Evolutionary conservation across 1,140 invertebrate species (phyloP), one percentile per base, ranked within the genome.

Genomic region (Arion vulgaris): DNA sequence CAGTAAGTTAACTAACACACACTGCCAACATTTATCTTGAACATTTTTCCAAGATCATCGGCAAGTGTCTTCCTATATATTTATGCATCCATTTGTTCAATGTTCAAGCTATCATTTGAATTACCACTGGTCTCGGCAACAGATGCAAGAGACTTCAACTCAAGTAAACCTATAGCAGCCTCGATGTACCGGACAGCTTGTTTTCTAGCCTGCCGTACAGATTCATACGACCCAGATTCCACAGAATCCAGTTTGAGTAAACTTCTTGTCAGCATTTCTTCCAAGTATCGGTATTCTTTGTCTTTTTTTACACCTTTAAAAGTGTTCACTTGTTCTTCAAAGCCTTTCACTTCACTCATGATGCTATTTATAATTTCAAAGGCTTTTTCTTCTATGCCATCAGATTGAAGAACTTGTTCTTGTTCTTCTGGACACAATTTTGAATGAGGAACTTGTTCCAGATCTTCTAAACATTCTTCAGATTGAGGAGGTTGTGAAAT

Each of bases 251-350:
- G 91, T 91, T 97, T 97, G 4, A 98, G 94, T 81, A 98, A 93
- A 90, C 97, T 96, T 68, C 97, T 94, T 0, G 97, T 98, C n/a
- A 99, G 92, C 97, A 98, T 98, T 92, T 99, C 97, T 90, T 98
- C 97, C 62, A 98, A 91, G 90, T 95, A 97, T 45, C 96, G 93
- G 88, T 97, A 98, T 80, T 96, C 94, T 91, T 98, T 98, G 88
- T 97, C 96, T 86, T 94, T 94, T 7, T 94, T 94, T 75, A 93
- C 93, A 2, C 96, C 97, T 41, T 89, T 93, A 89, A 96, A 98
- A 76, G 94, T 93, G 84, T 96, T 95, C 9, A 98, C 96, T 88
- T 96, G 94, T 26, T 93, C 93, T 93, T 95, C 95, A 0, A 97
- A 93, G 34, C 95, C 94, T 41, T 96, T 94, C 0, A 97, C 95